Evolutionary conservation across 2,797 vertebrate species (phyloP).

Genomic region (Pempheris klunzingeri): DNA sequence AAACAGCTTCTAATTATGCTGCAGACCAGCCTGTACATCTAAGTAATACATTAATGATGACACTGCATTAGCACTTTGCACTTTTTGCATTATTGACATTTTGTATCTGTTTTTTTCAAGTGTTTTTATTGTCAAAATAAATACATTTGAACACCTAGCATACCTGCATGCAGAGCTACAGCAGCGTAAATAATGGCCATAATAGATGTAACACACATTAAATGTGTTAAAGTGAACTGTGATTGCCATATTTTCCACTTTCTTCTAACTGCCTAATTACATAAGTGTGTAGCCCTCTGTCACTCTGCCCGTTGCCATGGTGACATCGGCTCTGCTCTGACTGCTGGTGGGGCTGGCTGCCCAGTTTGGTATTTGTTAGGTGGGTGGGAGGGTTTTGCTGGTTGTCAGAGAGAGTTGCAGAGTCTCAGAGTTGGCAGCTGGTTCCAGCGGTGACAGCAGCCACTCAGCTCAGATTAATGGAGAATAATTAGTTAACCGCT

Average conservation of each 20-base stretch:
- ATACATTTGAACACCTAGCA: neutral
- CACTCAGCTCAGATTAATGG: conserved; percentile 78
- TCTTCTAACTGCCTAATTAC: conserved; percentile 64
- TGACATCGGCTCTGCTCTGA: conserved; percentile 53
- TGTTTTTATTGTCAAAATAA: neutral
- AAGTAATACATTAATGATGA: neutral
- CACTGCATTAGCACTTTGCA: neutral
- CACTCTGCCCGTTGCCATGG: conserved; percentile 75
- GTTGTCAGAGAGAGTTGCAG: conserved; percentile 37
- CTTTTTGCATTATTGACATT: neutral
- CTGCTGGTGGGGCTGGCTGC: conserved; percentile 20
- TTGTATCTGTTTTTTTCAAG: neutral
- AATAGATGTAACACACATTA: neutral
- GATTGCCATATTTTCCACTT: conserved; percentile 55
- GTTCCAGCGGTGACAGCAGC: conserved; percentile 56
- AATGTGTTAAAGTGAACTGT: conserved; percentile 30
- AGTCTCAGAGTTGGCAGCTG: conserved; percentile 17
- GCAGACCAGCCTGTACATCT: too few relatives aligned
- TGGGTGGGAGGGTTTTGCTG: conserved; percentile 45
- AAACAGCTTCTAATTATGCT: neutral
- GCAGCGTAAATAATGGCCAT: too few relatives aligned
- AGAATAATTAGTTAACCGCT: conserved; percentile 78
- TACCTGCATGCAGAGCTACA: too few relatives aligned
- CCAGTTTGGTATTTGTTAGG: conserved; percentile 34
- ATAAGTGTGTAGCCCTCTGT: conserved; percentile 51